Conservation (phyloP, 1,140 invertebrate genomes). For the Ridgeia piscesae region DNA sequence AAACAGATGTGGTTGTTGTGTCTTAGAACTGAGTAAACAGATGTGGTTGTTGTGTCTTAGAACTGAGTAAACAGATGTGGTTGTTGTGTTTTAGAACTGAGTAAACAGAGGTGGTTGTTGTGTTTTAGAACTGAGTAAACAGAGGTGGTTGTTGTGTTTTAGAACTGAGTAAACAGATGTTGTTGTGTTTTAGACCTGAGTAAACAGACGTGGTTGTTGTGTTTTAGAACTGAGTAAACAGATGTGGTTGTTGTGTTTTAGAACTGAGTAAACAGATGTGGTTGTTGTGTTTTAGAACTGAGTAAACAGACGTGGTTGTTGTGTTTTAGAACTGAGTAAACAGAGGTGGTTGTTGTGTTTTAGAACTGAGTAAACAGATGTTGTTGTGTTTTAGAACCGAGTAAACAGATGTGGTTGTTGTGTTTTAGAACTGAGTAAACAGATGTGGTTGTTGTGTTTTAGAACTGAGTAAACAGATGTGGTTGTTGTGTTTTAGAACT, state of each 20-base stretch:
- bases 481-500: constrained; percentile 59
- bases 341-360: neutral
- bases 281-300: constrained; percentile 59
- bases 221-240: constrained; percentile 59
- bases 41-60: constrained; percentile 41
- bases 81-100: constrained; percentile 59
- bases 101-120: neutral
- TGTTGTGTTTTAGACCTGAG: constrained; percentile 59
- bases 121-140: constrained; percentile 59
- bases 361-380: constrained; percentile 59
- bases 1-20: neutral
- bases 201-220: neutral
- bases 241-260: constrained; percentile 30
- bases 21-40: constrained; percentile 59
- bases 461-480: constrained; percentile 59
- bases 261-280: constrained; percentile 57
- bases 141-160: neutral
- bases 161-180: constrained; percentile 59
- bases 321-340: constrained; percentile 59
- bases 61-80: constrained; percentile 54
- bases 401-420: neutral
- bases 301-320: neutral
- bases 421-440: constrained; percentile 59
- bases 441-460: neutral
- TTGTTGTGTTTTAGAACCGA: constrained; percentile 59